phyloP scores from a whole-genome alignment of 2,113 vertebrate species.

The Tinamus guttatus region DNA sequence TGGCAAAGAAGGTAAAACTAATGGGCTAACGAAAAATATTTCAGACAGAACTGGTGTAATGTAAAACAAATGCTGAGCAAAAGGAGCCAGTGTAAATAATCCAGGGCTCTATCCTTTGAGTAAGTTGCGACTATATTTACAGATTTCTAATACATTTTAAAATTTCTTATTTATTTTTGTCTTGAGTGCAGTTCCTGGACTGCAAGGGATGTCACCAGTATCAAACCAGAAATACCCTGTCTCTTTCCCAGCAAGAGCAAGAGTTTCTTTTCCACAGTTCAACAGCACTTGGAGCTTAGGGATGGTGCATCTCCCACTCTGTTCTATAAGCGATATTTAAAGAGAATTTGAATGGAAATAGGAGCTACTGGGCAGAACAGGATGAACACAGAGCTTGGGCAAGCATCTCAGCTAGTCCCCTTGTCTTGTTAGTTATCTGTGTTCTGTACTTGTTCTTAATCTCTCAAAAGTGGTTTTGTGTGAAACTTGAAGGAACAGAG shows the following conservation, averaged over 20 bases:
- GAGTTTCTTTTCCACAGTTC: not conserved
- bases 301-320: not conserved
- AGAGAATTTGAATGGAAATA: not conserved
- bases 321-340: not conserved
- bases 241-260: not conserved
- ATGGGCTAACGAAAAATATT: not conserved
- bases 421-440: not conserved
- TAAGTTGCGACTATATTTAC: not conserved
- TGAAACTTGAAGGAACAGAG: not conserved
- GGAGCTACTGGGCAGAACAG: not conserved
- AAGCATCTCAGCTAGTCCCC: not conserved
- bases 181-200: not conserved
- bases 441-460: not conserved
- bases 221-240: not conserved
- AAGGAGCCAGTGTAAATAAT: not conserved
- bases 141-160: not conserved
- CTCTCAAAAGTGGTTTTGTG: not conserved
- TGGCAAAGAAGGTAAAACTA: not conserved
- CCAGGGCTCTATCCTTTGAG: not conserved
- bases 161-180: not conserved
- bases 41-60: not conserved
- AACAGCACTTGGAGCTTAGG: not conserved
- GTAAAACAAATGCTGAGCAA: not conserved
- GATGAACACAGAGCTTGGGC: not conserved
- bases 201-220: fast-evolving